These are phyloP conservation scores for Alitta virens DNA, from an alignment of 2,888 invertebrate species.

Conservation along the genomic window DNA sequence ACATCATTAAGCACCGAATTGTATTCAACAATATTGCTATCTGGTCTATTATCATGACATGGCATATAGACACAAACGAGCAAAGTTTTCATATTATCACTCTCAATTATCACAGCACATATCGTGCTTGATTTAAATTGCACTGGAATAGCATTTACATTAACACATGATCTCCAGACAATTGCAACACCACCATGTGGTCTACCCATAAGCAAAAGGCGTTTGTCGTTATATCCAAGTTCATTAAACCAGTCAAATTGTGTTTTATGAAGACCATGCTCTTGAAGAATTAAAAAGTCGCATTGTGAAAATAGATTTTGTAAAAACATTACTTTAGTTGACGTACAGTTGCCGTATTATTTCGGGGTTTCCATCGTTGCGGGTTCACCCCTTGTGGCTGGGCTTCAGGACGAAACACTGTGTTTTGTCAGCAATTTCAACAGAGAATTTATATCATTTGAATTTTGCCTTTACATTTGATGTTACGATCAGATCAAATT, in stretches of 20 bases:
- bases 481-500: background rate
- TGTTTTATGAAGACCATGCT: background rate
- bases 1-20: background rate
- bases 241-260: background rate
- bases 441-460: background rate
- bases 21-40: conserved; percentile 1
- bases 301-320: background rate
- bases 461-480: background rate
- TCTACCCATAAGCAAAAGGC: too few species aligned
- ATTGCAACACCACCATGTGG: background rate
- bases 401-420: background rate
- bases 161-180: too few species aligned
- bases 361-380: background rate
- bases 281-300: background rate
- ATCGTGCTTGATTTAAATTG: background rate
- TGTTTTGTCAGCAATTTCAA: background rate
- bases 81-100: background rate
- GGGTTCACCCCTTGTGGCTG: background rate
- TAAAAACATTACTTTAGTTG: background rate
- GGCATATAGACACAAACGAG: conserved; percentile 1
- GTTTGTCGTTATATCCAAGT: background rate
- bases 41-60: background rate
- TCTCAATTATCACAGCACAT: background rate
- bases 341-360: background rate
- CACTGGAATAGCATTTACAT: background rate